These are phyloP conservation scores for Platygyra sinensis DNA, from an alignment of 64 coral and sea anemone genomes.

Conservation along the genomic window DNA sequence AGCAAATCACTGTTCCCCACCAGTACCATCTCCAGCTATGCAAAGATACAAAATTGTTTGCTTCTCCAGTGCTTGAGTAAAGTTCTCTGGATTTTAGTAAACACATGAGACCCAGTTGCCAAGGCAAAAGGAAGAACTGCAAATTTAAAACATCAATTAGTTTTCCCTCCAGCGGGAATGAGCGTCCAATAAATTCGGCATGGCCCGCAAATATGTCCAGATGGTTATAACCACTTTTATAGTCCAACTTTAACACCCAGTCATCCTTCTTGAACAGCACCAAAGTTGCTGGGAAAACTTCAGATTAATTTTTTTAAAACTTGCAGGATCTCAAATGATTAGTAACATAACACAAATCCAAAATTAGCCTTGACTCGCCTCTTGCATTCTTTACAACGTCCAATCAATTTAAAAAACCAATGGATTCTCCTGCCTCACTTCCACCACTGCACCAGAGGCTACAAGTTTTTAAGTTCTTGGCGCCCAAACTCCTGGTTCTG, in stretches of 20 bases:
- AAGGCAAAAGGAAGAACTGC: conserved; percentile 49
- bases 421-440: conserved; percentile 13
- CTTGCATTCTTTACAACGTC: conserved; percentile 14
- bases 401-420: conserved; percentile 36
- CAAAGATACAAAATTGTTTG: conserved; percentile 36
- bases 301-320: conserved; percentile 27
- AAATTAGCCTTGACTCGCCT: conserved; percentile 26
- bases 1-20: not conserved
- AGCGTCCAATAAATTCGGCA: conserved; percentile 39
- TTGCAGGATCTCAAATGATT: conserved; percentile 43
- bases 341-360: conserved; percentile 58
- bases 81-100: conserved; percentile 26
- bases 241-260: conserved; percentile 46
- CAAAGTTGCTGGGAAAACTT: conserved; percentile 20
- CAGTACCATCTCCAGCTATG: conserved; percentile 51
- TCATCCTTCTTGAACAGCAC: conserved; percentile 4
- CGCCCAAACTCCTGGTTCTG: not conserved
- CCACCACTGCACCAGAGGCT: conserved; percentile 26
- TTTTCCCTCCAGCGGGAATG: conserved; percentile 12
- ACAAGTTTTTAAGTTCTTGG: conserved; percentile 41
- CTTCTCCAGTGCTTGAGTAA: conserved; percentile 39
- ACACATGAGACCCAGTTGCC: conserved; percentile 25
- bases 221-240: conserved; percentile 51
- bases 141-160: conserved; percentile 47
- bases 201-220: conserved; percentile 31